Evolutionary conservation across 2,888 invertebrate genomes (phyloP), one percentile per base, ranked within the genome.

Genomic region (Rotaria magnacalcarata): DNA sequence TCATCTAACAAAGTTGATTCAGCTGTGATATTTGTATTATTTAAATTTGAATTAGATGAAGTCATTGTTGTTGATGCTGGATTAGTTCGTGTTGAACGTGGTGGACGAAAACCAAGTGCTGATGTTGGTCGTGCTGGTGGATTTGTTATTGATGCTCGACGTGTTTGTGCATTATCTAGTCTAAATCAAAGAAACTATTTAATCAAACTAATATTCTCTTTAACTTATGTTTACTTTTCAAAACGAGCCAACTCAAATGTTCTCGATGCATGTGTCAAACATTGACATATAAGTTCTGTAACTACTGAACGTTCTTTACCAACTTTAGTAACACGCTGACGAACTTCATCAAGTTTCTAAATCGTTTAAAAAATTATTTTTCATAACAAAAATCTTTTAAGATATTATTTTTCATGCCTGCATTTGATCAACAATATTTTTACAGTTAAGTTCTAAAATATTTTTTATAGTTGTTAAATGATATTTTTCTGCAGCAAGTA

Each of bases 381-480:
- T 52, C 14, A 14, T 52, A 16, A 52, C 3, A 52, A 14, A 11
- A 52, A 52, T 16, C 4, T 52, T 11, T 52, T 50, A 11, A 8
- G 50, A 11, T 50, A 11, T 34, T 34, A 5, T 80, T 21, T 80
- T 10, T 80, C 11, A 21, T 58, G 41, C 41, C 58, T 54, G 41
- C 54, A 58, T 86, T 84, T 84, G 43, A n/a, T 43, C 56, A 34
- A 86, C 41, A 21, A 52, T 80, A 24, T 74, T 75, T 85, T 54
- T 24, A 52, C 85, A 85, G 85, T 54, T 84, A 56, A 85, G 56
- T 87, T 91, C 91, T 56, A 90, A 88, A 56, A 89, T 89, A 86
- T 89, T 89, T 88, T 91, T 91, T 87, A 90, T 88, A 88, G 90
- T 90, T 58, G 90, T 80, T 43, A 91, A 88, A 87, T 90, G 90